Evolutionary conservation across 2,888 invertebrate genomes (phyloP).

Genomic region (Sinopyrophorus schimmeli): DNA sequence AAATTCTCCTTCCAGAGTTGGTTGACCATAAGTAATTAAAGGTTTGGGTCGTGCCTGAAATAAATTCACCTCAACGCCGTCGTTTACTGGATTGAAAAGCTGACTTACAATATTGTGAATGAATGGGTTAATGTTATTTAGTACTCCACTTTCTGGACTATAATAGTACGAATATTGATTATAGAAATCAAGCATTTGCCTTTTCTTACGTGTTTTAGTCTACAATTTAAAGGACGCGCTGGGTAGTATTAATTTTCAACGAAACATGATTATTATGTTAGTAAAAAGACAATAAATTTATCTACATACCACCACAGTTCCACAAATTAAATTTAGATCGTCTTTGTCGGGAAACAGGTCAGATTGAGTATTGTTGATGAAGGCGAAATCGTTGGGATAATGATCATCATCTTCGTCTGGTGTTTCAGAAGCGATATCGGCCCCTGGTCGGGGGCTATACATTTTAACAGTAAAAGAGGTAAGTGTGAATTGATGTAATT

Average conservation of each 20-base stretch:
- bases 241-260: too few relatives aligned
- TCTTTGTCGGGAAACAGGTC: not conserved
- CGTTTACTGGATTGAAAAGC: not conserved
- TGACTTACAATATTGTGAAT: constrained; percentile 4
- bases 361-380: too few relatives aligned
- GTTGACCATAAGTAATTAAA: constrained; percentile 63
- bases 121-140: not conserved
- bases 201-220: not conserved
- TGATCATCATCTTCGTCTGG: not conserved
- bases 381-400: not conserved
- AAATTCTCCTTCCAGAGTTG: constrained; percentile 65
- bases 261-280: too few relatives aligned
- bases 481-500: too few relatives aligned
- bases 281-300: too few relatives aligned
- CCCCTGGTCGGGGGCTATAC: not conserved
- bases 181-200: not conserved
- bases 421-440: not conserved
- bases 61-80: constrained; percentile 44
- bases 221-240: constrained; percentile 3
- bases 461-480: too few relatives aligned
- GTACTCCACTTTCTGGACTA: not conserved
- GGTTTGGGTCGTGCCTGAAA: constrained; percentile 58
- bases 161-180: not conserved
- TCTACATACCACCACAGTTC: constrained; percentile 4
- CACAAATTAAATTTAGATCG: not conserved